phyloP scores from a whole-genome alignment of 1,140 invertebrate species.

The Calephelis virginiensis region DNA sequence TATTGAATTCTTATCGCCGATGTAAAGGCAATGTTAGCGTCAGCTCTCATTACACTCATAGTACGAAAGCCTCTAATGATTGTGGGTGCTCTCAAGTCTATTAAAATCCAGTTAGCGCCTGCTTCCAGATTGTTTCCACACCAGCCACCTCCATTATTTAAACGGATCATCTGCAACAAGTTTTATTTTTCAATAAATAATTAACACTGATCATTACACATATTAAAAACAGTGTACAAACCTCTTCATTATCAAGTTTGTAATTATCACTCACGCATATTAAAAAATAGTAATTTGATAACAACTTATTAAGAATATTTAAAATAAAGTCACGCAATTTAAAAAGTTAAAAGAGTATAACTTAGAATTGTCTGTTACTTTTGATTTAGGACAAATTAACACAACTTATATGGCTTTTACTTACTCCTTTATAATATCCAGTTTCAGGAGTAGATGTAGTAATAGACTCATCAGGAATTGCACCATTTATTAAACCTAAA shows the following conservation, averaged over 20 bases:
- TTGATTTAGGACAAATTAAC: neutral
- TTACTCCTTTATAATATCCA: conserved; percentile 90
- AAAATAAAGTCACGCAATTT: neutral
- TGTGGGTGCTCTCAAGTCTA: conserved; percentile 94
- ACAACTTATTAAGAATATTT: neutral
- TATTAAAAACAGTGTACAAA: neutral
- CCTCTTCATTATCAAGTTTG: neutral
- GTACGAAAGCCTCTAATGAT: conserved; percentile 94
- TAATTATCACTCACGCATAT: too few species aligned
- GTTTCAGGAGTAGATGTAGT: conserved; percentile 89
- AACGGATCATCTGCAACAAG: conserved; percentile 83
- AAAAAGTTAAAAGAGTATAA: neutral
- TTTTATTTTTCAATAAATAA: neutral
- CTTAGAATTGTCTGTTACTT: too few species aligned
- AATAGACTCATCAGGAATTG: conserved; percentile 93
- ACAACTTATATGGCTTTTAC: conserved; percentile 28
- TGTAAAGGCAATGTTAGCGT: conserved; percentile 91
- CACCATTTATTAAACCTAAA: conserved; percentile 92
- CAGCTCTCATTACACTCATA: conserved; percentile 88
- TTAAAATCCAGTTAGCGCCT: conserved; percentile 91
- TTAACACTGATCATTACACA: too few species aligned
- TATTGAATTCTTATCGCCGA: conserved; percentile 92
- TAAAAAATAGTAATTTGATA: neutral
- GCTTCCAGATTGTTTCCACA: conserved; percentile 91
- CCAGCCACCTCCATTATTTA: conserved; percentile 92